A percentile compares a stretch with the other conserved stretches of the same genome.
Evolutionary conservation across 2,888 invertebrate genomes (phyloP).

Genomic region (Polymixis flavicincta): DNA sequence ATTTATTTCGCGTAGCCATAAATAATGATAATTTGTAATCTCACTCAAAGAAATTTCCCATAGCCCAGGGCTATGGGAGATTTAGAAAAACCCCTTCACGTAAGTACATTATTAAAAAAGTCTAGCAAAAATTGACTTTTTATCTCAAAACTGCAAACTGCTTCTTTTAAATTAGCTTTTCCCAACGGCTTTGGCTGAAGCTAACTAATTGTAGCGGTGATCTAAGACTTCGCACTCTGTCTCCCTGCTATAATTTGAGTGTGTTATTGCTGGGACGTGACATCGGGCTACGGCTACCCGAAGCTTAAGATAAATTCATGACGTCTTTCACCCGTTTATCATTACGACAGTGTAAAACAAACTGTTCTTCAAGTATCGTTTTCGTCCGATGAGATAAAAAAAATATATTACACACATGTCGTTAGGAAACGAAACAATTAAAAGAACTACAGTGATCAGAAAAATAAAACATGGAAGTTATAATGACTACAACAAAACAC

Average conservation of each 20-base stretch:
- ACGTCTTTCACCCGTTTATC: not conserved
- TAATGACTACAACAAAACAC: not conserved
- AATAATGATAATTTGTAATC: conserved; percentile 22
- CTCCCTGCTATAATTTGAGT: conserved; percentile 27
- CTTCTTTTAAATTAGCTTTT: not conserved
- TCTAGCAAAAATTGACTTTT: not conserved
- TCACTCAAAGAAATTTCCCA: not conserved
- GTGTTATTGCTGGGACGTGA: conserved; percentile 52
- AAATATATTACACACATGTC: too few relatives aligned
- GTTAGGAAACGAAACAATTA: not conserved
- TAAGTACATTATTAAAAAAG: too few relatives aligned
- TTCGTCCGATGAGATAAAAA: too few relatives aligned
- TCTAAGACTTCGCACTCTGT: conserved; percentile 46
- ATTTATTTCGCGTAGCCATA: conserved; percentile 11
- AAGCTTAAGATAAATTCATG: conserved; percentile 15
- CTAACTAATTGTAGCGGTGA: conserved; percentile 35
- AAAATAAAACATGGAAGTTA: not conserved
- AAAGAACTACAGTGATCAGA: not conserved
- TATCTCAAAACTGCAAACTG: not conserved
- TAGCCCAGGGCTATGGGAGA: not conserved
- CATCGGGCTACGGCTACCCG: conserved; percentile 9
- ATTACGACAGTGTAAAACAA: not conserved
- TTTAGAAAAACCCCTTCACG: conserved; percentile 6
- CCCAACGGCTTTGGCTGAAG: conserved; percentile 15
- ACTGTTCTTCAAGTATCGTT: not conserved